phyloP scores from a whole-genome alignment of 2,797 vertebrate genomes.

The Phaenicophaeus curvirostris region DNA sequence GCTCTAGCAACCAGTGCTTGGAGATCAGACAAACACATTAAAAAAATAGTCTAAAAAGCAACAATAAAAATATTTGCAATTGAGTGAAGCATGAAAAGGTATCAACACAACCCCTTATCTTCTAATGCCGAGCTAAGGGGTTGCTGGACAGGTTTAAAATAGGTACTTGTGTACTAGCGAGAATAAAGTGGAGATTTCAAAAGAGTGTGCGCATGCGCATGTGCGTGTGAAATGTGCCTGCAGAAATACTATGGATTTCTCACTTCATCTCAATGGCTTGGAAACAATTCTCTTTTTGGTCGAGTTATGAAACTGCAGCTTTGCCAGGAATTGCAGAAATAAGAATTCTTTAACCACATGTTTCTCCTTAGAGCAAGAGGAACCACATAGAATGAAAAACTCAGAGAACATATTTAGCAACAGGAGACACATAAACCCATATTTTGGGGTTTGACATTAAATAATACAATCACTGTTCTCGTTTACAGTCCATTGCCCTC shows the following conservation, averaged over 20 bases:
- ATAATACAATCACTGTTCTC: not conserved
- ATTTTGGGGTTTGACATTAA: not conserved
- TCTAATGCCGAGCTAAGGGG: not conserved
- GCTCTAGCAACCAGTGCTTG: not conserved
- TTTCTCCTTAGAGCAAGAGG: not conserved
- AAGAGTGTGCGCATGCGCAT: no score
- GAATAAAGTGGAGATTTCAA: not conserved
- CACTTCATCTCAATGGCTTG: not conserved
- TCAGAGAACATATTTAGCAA: not conserved
- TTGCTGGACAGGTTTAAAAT: not conserved
- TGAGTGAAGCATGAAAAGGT: fast-evolving
- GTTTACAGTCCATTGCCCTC: not conserved
- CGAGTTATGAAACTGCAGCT: not conserved
- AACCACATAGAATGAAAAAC: not conserved
- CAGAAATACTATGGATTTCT: not conserved
- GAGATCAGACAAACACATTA: not conserved
- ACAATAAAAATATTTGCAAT: not conserved
- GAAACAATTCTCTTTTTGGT: not conserved
- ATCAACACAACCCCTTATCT: fast-evolving
- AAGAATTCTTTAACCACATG: not conserved
- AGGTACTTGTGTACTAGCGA: not conserved
- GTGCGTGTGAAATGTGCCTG: not conserved
- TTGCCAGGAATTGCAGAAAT: not conserved
- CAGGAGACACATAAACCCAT: not conserved
- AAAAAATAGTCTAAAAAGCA: not conserved